These are phyloP conservation scores for Pantherophis vulpinus DNA, from an alignment of 2,797 vertebrate genomes.

Conservation along the genomic window DNA sequence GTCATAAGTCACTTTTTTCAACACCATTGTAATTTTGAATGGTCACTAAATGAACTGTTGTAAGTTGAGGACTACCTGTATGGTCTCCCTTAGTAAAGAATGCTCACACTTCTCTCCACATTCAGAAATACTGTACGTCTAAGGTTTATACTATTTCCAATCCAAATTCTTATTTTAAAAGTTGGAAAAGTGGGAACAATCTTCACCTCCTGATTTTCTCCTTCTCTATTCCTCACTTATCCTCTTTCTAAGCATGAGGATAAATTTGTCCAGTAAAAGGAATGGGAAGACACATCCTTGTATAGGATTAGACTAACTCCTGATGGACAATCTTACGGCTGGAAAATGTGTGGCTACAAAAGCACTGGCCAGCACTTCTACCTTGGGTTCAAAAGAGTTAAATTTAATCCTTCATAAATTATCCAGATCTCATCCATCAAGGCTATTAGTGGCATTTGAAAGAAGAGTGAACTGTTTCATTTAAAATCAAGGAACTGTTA, in stretches of 20 bases:
- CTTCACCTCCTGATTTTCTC: not conserved
- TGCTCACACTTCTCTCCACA: not conserved
- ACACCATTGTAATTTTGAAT: not conserved
- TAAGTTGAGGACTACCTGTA: not conserved
- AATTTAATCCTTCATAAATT: not conserved
- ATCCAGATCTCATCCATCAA: not conserved
- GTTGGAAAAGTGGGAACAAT: not conserved
- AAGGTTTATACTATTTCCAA: not conserved
- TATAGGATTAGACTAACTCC: not conserved
- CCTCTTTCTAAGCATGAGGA: not conserved
- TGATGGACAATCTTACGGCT: not conserved
- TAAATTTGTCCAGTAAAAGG: not conserved
- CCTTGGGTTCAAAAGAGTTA: not conserved
- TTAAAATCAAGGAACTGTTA: not conserved
- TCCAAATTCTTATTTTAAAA: not conserved
- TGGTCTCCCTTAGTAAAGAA: not conserved
- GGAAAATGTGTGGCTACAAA: not conserved
- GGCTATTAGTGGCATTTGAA: not conserved
- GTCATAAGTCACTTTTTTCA: not conserved
- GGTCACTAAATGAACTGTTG: not conserved
- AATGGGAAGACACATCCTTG: not conserved
- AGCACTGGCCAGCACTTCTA: not conserved
- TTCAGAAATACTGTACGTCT: not conserved
- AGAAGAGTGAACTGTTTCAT: not conserved
- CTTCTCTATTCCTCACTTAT: not conserved